These are phyloP conservation scores for Seira sanloemensis DNA, from an alignment of 2,888 invertebrate genomes.

Conservation along the genomic window DNA sequence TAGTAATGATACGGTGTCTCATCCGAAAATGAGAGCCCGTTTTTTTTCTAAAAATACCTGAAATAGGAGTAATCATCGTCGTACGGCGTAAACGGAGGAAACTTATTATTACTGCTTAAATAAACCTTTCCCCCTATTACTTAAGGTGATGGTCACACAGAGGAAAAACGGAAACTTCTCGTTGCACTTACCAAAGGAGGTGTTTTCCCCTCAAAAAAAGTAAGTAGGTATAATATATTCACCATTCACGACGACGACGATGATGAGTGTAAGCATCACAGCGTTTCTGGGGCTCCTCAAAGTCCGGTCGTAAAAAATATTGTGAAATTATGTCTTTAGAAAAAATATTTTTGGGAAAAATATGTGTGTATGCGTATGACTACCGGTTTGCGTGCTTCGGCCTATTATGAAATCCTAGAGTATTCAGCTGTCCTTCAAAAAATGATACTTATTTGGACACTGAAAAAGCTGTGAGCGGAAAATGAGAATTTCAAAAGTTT, in stretches of 20 bases:
- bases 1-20: constrained; percentile 58
- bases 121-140: background rate
- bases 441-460: too few relatives aligned
- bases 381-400: constrained; percentile 37
- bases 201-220: background rate
- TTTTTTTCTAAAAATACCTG: constrained; percentile 63
- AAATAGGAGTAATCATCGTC: constrained; percentile 13
- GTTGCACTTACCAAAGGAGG: background rate
- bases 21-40: constrained; percentile 50
- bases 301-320: constrained; percentile 45
- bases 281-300: constrained; percentile 18
- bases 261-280: background rate
- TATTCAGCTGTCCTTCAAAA: too few relatives aligned
- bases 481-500: too few relatives aligned
- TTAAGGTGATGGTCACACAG: background rate
- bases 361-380: background rate
- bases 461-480: too few relatives aligned
- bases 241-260: too few relatives aligned
- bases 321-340: constrained; percentile 1
- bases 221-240: constrained; percentile 17
- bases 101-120: constrained; percentile 14
- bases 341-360: background rate
- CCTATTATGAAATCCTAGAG: constrained; percentile 31
- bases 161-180: constrained; percentile 47
- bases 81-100: background rate